Evolutionary conservation across 30 jellyfish, hydroid and myxozoan species (phyloP), one percentile per base, ranked within the genome.

Genomic region (Turritopsis dohrnii): DNA sequence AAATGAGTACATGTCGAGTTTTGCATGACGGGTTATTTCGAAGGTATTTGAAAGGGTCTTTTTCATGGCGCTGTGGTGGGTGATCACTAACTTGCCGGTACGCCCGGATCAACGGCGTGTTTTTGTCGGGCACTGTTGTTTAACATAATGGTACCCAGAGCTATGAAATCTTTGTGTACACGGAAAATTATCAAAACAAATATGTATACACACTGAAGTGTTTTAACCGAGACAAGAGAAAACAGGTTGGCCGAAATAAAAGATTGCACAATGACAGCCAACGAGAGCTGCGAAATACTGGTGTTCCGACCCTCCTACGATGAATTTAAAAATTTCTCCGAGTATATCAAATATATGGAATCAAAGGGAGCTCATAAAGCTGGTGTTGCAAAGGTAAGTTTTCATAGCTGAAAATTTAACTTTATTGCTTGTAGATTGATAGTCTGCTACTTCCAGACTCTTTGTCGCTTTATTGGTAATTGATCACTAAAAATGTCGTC

Each of bases 221-320:
- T 41, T 41, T 41, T 3, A n/a, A n/a, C n/a, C n/a, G n/a, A n/a
- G n/a, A n/a, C n/a, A n/a, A n/a, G n/a, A 41, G 9, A 41, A 41
- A 41, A 41, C 60, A 41, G 60, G 60, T 41, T 41, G 60, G 60
- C 13, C 60, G 13, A 13, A 13, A 41, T 3, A 3, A 3, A 13
- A 41, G 22, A 7, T n/a, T 69, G 9, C 77, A 21, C 22, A 23
- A 79, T 79, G 86, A 30, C 77, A 25, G 86, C 53, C 1, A 81
- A 81, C 66, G 88, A 81, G 54, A 31, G 84, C 19, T 81, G 81
- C 26, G 83, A 84, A 30, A 93, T 93, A 65, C 89, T 93, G 98
- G 98, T 93, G 22, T 93, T 93, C 84, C 79, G 91, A 88, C 98
- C 98, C 22, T 83, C 98, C 52, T 79, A 76, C 77, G 91, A 93